A percentile compares a stretch with the other conserved stretches of the same genome.
These are phyloP conservation scores for Pseudomyrmex cubaensis DNA, from an alignment of 1,140 invertebrate genomes.

Conservation along the genomic window DNA sequence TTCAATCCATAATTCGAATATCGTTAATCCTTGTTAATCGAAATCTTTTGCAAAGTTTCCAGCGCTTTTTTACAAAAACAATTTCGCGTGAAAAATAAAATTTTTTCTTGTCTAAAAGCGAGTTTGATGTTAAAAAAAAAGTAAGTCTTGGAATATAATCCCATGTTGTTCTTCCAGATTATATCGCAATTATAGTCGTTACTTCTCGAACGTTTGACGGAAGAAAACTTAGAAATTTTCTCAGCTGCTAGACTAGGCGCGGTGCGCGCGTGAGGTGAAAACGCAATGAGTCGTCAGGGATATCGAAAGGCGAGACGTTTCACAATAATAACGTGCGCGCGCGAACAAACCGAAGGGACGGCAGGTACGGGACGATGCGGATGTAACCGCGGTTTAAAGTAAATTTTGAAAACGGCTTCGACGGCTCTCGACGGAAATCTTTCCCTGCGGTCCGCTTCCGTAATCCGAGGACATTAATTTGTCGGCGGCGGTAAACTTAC, in stretches of 20 bases:
- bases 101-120: neutral
- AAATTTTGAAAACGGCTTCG: slow-evolving; percentile 70
- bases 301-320: slow-evolving; percentile 37
- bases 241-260: neutral
- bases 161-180: no score
- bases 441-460: slow-evolving; percentile 71
- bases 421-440: slow-evolving; percentile 69
- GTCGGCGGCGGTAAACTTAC: slow-evolving; percentile 70
- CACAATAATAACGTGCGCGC: slow-evolving; percentile 4
- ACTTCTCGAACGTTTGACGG: slow-evolving; percentile 3
- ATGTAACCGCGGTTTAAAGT: slow-evolving; percentile 63
- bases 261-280: neutral
- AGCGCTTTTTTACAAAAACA: neutral
- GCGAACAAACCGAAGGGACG: slow-evolving; percentile 28
- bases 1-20: neutral
- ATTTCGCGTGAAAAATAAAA: neutral
- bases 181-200: neutral
- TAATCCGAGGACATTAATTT: slow-evolving; percentile 77
- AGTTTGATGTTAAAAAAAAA: neutral
- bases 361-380: slow-evolving; percentile 40
- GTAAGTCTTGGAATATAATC: no score
- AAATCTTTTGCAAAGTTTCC: neutral
- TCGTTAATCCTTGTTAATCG: slow-evolving; percentile 8
- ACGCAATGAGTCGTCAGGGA: neutral
- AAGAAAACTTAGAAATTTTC: neutral